Conservation (phyloP, 2,888 invertebrate genomes). For the Lapara coniferarum region DNA sequence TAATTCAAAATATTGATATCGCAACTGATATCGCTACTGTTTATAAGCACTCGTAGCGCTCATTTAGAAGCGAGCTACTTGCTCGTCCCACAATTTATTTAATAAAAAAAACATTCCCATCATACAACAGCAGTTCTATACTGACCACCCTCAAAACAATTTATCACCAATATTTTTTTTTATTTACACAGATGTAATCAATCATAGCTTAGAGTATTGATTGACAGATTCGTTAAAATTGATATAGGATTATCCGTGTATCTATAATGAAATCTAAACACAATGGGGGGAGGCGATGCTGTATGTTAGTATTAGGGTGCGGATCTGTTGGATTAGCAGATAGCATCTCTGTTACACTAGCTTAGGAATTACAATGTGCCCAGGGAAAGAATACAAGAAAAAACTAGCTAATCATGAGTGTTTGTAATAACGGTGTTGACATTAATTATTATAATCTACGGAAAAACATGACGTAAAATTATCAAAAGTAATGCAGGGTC, state of each 20-base stretch:
- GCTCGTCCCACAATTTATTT: too few species aligned
- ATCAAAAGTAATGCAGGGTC: too few species aligned
- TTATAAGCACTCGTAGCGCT: too few species aligned
- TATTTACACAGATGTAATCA: constrained; percentile 4
- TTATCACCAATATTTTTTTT: neutral
- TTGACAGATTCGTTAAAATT: constrained; percentile 74
- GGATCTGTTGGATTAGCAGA: constrained; percentile 18
- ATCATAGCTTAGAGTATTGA: constrained; percentile 45
- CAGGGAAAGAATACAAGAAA: neutral
- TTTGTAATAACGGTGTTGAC: neutral
- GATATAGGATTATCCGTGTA: constrained; percentile 69
- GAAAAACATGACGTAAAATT: too few species aligned
- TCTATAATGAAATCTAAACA: constrained; percentile 72
- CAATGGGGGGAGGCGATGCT: constrained; percentile 44
- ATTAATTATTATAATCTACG: too few species aligned
- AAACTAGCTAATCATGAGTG: neutral
- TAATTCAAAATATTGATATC: too few species aligned
- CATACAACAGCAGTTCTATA: neutral
- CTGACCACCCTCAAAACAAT: constrained; percentile 1
- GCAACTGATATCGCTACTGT: too few species aligned
- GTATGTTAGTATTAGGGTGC: constrained; percentile 37
- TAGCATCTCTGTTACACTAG: constrained; percentile 8
- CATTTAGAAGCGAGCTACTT: too few species aligned
- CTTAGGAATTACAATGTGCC: neutral
- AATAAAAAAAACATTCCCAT: neutral